phyloP scores from a whole-genome alignment of 2,113 vertebrate species.

The Chiloscyllium plagiosum region DNA sequence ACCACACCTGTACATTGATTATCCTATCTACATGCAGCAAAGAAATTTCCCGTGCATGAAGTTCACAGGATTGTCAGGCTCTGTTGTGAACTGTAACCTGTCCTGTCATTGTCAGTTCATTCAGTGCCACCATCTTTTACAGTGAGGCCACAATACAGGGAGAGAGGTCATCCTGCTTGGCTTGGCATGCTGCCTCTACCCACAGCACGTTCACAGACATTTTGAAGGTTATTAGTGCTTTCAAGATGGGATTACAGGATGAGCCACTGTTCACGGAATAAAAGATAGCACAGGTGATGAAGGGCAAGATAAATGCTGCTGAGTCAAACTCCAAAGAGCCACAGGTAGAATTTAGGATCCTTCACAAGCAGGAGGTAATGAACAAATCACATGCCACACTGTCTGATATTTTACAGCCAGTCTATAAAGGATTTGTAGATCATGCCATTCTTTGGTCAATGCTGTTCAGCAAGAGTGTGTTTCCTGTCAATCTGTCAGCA shows the following conservation, averaged over 20 bases:
- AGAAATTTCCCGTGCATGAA: neutral
- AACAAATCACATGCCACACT: neutral
- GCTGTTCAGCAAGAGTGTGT: too few relatives aligned
- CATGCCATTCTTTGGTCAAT: too few relatives aligned
- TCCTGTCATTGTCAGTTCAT: neutral
- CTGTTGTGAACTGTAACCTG: neutral
- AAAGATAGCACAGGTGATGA: neutral
- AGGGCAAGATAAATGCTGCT: neutral
- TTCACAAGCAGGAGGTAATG: neutral
- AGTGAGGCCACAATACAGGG: neutral
- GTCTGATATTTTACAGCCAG: too few relatives aligned
- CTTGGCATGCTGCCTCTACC: neutral
- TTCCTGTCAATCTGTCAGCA: too few relatives aligned
- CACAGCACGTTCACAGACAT: neutral
- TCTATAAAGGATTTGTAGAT: too few relatives aligned
- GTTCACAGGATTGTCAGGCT: neutral
- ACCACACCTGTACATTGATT: neutral
- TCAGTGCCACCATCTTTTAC: neutral
- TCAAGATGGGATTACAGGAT: neutral
- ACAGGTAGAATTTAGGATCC: neutral
- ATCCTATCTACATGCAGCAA: neutral
- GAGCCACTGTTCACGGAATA: neutral
- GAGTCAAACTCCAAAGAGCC: neutral
- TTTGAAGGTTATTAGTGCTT: neutral
- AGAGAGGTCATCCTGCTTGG: neutral